Evolutionary conservation across 2,888 invertebrate genomes (phyloP), one percentile per base, ranked within the genome.

Genomic region (Synergus itoensis): DNA sequence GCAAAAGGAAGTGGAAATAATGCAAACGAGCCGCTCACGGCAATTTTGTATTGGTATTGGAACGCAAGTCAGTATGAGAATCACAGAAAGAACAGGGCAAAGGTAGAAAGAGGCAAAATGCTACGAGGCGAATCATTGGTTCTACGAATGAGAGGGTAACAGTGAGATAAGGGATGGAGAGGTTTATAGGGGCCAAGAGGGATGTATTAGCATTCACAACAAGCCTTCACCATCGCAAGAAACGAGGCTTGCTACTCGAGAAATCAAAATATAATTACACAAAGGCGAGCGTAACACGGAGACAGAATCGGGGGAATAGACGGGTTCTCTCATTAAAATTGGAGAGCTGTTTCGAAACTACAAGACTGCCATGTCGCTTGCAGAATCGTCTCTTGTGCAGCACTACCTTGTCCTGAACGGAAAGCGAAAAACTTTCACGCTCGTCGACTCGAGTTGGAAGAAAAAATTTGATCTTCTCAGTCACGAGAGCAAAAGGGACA

Each of bases 281-380:
- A 84, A 84, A 84, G 84, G 82, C 84, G 83, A 83, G 80, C 77
- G 87, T 89, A 88, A 89, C 89, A 87, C 88, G 88, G 89, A 88
- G 90, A 89, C 89, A 89, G 89, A 88, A 90, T 88, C 87, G 87
- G 87, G 86, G 86, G 88, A 91, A 90, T 90, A 89, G 90, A 90
- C 88, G 89, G 88, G 88, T 57, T 88, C 91, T 88, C 91, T 91
- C 91, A 91, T 91, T 91, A 91, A 91, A 91, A 91, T 91, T 91
- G 90, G 90, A 91, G 91, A 88, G 90, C 88, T 91, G 91, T 91
- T 91, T 90, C 89, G 89, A 88, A 91, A 91, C 90, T 91, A 88
- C 89, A 89, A 89, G 89, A 88, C 90, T 89, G 88, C 88, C 88
- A 89, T 89, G 91, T 91, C 91, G 89, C 90, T 89, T 89, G 90